Conservation (phyloP, 2,888 invertebrate species). For the Sarcophaga caerulescens region DNA sequence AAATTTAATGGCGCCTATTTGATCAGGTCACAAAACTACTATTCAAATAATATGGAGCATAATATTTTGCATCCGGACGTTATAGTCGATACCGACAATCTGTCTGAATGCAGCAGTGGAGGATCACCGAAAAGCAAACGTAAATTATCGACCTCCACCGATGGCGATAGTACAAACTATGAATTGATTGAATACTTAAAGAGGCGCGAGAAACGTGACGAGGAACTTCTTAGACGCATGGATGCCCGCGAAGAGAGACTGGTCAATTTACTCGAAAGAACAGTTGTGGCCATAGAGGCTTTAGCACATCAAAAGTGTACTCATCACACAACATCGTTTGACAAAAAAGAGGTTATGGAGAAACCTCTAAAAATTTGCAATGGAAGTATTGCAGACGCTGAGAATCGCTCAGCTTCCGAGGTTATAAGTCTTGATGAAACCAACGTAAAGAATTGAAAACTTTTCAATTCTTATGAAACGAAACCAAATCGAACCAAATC, state of each 20-base stretch:
- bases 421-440: conserved; percentile 10
- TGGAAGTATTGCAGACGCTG: conserved; percentile 17
- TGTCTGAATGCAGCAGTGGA: conserved; percentile 77
- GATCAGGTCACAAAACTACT: conserved; percentile 78
- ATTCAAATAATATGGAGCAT: conserved; percentile 77
- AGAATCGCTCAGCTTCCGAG: conserved; percentile 10
- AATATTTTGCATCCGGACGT: conserved; percentile 81
- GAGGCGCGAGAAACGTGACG: conserved; percentile 80
- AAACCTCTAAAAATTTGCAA: conserved; percentile 30
- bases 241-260: conserved; percentile 80
- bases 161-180: conserved; percentile 80
- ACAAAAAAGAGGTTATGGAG: conserved; percentile 30
- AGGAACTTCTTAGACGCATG: conserved; percentile 79
- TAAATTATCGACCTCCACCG: conserved; percentile 80
- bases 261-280: conserved; percentile 78
- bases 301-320: conserved; percentile 75
- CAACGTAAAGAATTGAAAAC: conserved; percentile 37
- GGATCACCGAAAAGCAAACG: conserved; percentile 77
- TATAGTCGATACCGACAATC: conserved; percentile 80
- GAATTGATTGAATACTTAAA: conserved; percentile 81
- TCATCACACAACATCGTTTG: conserved; percentile 6
- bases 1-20: not conserved
- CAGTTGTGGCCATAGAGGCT: conserved; percentile 80
- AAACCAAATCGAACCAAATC: conserved; percentile 38
- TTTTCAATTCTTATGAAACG: not conserved